phyloP scores from a whole-genome alignment of 2,797 vertebrate species.

The Sebastes hubbsi region DNA sequence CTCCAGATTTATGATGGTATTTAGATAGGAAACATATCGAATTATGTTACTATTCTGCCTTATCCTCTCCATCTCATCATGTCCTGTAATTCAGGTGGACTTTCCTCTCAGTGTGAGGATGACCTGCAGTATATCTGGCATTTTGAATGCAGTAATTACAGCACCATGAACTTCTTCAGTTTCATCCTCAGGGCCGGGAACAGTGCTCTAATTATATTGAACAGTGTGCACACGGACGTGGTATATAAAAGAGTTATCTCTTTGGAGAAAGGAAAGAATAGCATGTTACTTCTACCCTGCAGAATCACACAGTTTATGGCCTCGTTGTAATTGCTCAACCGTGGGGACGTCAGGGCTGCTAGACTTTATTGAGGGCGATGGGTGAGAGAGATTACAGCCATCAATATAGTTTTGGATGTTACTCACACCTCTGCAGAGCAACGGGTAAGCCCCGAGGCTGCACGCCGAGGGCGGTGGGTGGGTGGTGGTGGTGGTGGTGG shows the following conservation, averaged over 20 bases:
- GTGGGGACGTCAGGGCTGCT: conserved; percentile 29
- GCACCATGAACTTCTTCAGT: background rate
- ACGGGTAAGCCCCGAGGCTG: conserved; percentile 28
- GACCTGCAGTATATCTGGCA: background rate
- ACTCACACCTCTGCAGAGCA: conserved; percentile 34
- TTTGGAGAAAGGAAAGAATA: background rate
- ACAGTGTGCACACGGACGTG: background rate
- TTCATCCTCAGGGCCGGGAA: background rate
- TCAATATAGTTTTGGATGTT: conserved; percentile 60
- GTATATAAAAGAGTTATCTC: background rate
- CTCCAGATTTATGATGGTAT: too few relatives aligned
- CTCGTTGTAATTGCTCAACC: conserved; percentile 32
- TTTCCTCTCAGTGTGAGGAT: too few relatives aligned
- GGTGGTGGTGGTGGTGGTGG: background rate
- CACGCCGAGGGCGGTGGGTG: background rate
- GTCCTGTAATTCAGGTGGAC: too few relatives aligned
- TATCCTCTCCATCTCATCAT: too few relatives aligned
- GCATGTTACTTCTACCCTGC: conserved; percentile 9
- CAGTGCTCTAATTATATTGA: conserved; percentile 9
- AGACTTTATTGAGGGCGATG: conserved; percentile 37
- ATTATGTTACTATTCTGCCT: too few relatives aligned
- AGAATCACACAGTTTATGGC: conserved; percentile 35
- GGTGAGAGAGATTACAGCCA: conserved; percentile 53
- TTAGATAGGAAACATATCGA: too few relatives aligned
- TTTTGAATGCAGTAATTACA: background rate